phyloP scores from a whole-genome alignment of 2,113 vertebrate species.

The Asarcornis scutulata region DNA sequence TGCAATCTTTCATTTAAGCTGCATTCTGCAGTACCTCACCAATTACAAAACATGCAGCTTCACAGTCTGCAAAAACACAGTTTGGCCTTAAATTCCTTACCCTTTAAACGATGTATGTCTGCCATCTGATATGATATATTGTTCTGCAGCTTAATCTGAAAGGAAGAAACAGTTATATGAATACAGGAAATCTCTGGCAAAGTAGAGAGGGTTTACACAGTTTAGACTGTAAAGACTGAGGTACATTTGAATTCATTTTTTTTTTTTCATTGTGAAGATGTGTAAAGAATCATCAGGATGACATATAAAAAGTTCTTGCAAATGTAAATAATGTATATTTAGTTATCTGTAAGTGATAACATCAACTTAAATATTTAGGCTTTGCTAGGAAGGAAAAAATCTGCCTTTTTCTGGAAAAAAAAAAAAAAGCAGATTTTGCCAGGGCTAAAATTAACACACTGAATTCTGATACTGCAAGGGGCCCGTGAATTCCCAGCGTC shows the following conservation, averaged over 20 bases:
- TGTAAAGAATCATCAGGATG: not conserved
- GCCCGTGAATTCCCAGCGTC: not conserved
- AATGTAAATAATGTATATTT: not conserved
- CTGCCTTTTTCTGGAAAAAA: too few species aligned
- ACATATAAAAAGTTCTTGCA: not conserved
- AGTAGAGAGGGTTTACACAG: rapidly evolving
- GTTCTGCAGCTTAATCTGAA: conserved; percentile 88
- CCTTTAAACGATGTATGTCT: conserved; percentile 90
- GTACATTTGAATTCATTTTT: not conserved
- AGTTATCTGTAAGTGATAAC: not conserved
- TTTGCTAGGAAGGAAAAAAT: not conserved
- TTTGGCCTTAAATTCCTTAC: conserved; percentile 72
- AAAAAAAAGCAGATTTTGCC: not conserved
- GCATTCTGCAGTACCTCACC: not conserved
- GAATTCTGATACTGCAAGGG: not conserved
- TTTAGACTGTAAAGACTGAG: not conserved
- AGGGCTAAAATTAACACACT: not conserved
- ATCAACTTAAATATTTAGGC: not conserved
- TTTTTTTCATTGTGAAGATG: not conserved
- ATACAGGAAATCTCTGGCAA: not conserved
- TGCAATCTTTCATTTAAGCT: rapidly evolving
- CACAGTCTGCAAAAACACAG: not conserved
- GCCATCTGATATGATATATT: conserved; percentile 88
- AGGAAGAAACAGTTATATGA: not conserved
- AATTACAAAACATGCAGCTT: not conserved